Conservation (phyloP, 1,140 invertebrate genomes). For the Diachasma alloeum region DNA sequence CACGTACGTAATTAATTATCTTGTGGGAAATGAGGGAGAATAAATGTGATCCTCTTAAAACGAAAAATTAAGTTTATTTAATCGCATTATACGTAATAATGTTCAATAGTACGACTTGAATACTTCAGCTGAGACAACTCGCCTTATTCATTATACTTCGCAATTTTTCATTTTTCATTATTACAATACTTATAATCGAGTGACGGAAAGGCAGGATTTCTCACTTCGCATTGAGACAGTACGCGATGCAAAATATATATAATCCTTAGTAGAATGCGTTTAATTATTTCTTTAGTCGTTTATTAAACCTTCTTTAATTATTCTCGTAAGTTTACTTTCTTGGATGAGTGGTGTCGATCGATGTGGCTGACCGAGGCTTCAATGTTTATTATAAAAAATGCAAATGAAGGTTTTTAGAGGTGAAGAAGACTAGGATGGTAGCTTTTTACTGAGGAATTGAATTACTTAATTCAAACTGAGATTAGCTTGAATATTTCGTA, state of each 20-base stretch:
- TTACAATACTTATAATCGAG: slow-evolving; percentile 23
- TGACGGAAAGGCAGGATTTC: slow-evolving; percentile 31
- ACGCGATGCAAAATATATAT: not conserved
- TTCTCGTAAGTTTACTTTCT: slow-evolving; percentile 17
- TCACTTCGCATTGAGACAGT: slow-evolving; percentile 1
- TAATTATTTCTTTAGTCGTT: not conserved
- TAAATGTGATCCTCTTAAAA: slow-evolving; percentile 19
- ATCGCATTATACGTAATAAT: slow-evolving; percentile 39
- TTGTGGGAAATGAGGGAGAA: not conserved
- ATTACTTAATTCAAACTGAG: not conserved
- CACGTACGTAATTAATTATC: not conserved
- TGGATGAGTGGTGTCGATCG: slow-evolving; percentile 24
- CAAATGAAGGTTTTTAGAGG: not conserved
- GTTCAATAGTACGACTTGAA: slow-evolving; percentile 35
- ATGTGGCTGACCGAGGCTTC: slow-evolving; percentile 11
- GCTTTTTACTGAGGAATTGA: not conserved
- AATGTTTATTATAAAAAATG: not conserved
- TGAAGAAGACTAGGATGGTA: too few species aligned
- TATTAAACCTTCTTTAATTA: not conserved
- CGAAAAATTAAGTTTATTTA: slow-evolving; percentile 38
- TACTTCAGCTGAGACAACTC: not conserved
- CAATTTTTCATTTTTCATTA: not conserved
- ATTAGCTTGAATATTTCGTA: too few species aligned
- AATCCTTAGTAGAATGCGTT: not conserved
- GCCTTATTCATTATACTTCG: not conserved